A percentile compares a stretch with the other conserved stretches of the same genome.
These are phyloP conservation scores for Apteryx mantelli DNA, from an alignment of 2,113 vertebrate species.

Conservation along the genomic window DNA sequence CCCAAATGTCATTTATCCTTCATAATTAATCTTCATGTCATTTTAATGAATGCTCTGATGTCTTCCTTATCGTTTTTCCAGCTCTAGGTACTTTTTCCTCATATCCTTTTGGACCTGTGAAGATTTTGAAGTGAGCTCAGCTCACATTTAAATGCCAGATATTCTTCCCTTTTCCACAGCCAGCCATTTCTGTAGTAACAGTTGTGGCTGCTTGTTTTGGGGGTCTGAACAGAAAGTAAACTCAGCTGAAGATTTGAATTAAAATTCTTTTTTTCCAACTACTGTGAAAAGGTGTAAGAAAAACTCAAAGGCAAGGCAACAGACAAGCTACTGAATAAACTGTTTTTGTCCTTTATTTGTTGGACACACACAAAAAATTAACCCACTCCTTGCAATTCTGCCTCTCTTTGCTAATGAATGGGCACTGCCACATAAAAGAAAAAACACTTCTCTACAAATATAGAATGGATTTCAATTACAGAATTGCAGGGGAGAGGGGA, in stretches of 20 bases:
- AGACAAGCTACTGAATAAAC: background rate
- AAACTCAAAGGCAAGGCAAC: background rate
- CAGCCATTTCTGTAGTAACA: background rate
- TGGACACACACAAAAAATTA: background rate
- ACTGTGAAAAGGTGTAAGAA: background rate
- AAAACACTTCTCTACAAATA: background rate
- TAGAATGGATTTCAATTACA: background rate
- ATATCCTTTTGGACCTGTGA: background rate
- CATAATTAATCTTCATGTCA: background rate
- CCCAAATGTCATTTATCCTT: background rate
- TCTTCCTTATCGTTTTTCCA: background rate
- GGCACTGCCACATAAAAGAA: background rate
- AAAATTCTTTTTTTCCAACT: background rate
- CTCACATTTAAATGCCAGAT: background rate
- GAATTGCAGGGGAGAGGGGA: background rate
- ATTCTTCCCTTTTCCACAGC: background rate
- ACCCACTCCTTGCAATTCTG: background rate
- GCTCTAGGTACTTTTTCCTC: background rate
- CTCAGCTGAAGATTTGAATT: background rate
- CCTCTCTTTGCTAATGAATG: background rate
- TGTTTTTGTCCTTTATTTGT: background rate
- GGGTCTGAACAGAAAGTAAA: background rate
- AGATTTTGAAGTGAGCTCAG: background rate
- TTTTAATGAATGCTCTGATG: background rate
- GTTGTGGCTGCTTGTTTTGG: background rate